Base-by-base conservation (phyloP, 2,113 vertebrate genomes). In the Oryzias javanicus region DNA sequence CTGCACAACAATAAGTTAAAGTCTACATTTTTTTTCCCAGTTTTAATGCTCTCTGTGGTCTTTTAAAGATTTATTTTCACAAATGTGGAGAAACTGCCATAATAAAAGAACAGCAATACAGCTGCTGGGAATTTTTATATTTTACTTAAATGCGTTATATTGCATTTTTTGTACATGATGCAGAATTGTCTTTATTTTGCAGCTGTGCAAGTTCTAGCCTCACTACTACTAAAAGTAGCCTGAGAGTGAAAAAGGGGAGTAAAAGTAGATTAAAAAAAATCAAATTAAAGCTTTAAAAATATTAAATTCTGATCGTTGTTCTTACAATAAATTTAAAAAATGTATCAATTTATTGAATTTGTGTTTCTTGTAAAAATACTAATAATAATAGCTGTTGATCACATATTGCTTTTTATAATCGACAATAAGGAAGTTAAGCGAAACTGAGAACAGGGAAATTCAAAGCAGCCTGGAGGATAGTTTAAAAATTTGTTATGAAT, bases 361-460 rank as follows among this genome's bases (percentile, higher is more conserved):
- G 22, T 49, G 15, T 53, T 46, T 49, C 6, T 3, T 16, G 12
- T 35, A 14, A 6, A 29, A n/a, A n/a, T n/a, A n/a, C n/a, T n/a
- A n/a, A 49, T 12, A 25, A 25, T 47, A 42, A 62, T 65, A 82
- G 14, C 57, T 67, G 68, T 7, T 5, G n/a, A 44, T 14, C 49
- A 24, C 1, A 24, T 14, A 52, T 14, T n/a, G 20, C 52, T 24
- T 7, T 63, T 12, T 29, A 25, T 29, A 64, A 67, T 54, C 13
- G 8, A 42, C 16, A 2, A 70, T 59, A 29, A n/a, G 53, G 67
- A 79, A 68, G 35, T 59, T 65, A 62, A 48, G 20, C 1, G 54
- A 80, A 83, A 83, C 57, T 16, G 54, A 72, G 61, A 83, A 78
- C 53, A 5, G n/a, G 3, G 18, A 66, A 40, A 80, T 80, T 75